Percentiles rank a stretch among this genome's conserved stretches.
Conservation (phyloP, 92 coral and sea anemone genomes). For the Micromussa lordhowensis region DNA sequence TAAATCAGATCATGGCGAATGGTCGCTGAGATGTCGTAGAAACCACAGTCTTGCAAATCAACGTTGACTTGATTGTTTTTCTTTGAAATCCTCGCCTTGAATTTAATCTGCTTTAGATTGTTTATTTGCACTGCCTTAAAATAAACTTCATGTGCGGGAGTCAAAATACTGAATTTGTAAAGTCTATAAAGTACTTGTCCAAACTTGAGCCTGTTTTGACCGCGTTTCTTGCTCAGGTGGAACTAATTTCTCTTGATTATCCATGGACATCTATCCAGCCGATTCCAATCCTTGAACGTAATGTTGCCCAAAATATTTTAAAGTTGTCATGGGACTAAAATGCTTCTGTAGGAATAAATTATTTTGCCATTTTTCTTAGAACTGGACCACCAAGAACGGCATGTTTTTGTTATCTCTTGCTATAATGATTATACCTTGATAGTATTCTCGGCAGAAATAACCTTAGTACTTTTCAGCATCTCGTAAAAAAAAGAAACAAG, state of each 20-base stretch:
- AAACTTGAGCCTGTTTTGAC: neutral
- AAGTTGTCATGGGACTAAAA: neutral
- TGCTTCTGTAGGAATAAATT: neutral
- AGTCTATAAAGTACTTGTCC: neutral
- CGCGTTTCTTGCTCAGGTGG: neutral
- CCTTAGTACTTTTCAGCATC: neutral
- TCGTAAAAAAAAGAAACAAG: neutral
- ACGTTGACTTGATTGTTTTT: neutral
- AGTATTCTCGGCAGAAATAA: neutral
- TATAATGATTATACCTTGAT: neutral
- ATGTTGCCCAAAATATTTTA: neutral
- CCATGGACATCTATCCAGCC: neutral
- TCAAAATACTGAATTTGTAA: neutral
- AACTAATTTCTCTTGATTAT: neutral
- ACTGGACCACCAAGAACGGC: neutral
- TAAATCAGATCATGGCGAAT: neutral
- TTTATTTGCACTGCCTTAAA: neutral
- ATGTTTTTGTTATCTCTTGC: neutral
- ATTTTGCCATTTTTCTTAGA: neutral
- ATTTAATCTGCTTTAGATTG: neutral
- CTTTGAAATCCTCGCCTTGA: neutral
- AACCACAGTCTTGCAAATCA: neutral
- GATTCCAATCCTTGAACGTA: conserved; percentile 2
- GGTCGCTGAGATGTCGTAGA: neutral
- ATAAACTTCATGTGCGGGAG: neutral